phyloP scores from a whole-genome alignment of 2,113 vertebrate species.

The Anhinga rufa region DNA sequence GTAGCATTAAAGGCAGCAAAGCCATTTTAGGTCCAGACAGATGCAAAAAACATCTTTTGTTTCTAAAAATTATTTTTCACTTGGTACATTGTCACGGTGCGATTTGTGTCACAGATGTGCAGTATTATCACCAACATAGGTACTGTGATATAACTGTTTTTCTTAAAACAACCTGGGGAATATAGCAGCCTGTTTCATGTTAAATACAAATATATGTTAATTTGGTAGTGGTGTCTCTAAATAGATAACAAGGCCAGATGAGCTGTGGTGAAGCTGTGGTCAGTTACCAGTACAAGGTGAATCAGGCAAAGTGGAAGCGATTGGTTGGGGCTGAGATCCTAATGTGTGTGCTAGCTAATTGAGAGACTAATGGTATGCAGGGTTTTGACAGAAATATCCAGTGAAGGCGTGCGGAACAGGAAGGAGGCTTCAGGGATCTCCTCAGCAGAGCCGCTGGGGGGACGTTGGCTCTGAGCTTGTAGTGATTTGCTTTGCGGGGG shows the following conservation, averaged over 20 bases:
- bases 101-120: background rate
- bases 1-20: background rate
- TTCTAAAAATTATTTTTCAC: background rate
- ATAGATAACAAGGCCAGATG: background rate
- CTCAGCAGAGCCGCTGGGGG: background rate
- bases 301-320: background rate
- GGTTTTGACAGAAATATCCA: background rate
- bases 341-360: background rate
- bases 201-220: background rate
- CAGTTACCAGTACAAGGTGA: background rate
- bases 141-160: background rate
- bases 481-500: background rate
- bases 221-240: background rate
- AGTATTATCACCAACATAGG: background rate
- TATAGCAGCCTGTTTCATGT: background rate
- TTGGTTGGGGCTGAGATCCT: background rate
- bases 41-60: background rate
- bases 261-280: background rate
- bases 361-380: background rate
- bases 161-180: background rate
- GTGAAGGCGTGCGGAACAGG: fast-evolving
- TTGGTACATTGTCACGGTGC: background rate
- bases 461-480: background rate
- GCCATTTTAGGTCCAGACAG: background rate
- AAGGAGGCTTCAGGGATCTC: background rate